These are phyloP conservation scores for Xestoiulus laeticollis DNA, from an alignment of 2,888 invertebrate genomes.

Conservation along the genomic window DNA sequence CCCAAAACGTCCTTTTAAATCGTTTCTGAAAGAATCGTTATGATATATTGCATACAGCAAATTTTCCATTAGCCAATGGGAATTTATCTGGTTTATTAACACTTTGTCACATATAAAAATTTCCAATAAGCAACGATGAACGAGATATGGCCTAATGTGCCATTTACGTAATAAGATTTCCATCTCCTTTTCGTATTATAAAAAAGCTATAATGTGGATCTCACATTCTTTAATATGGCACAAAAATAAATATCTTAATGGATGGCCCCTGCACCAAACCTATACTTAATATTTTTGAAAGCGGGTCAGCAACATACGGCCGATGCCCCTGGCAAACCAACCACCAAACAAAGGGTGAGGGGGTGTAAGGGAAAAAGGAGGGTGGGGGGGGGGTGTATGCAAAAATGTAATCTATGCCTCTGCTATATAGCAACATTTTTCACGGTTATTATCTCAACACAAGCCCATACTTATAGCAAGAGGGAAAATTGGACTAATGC, in stretches of 20 bases:
- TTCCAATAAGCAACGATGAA: neutral
- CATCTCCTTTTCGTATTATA: neutral
- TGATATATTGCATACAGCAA: too few species aligned
- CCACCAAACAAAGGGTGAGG: neutral
- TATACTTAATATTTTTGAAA: neutral
- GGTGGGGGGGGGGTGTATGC: too few species aligned
- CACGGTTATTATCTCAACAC: neutral
- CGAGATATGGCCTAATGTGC: too few species aligned
- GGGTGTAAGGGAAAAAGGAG: neutral
- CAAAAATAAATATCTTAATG: neutral
- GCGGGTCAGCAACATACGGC: neutral
- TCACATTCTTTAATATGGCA: too few species aligned
- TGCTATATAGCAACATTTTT: neutral
- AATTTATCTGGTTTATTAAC: too few species aligned
- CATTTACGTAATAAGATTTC: neutral
- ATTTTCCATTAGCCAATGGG: neutral
- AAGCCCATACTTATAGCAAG: neutral
- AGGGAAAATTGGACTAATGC: neutral
- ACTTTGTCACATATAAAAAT: too few species aligned
- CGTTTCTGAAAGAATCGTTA: too few species aligned
- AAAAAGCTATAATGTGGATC: neutral
- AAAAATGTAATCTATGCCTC: neutral
- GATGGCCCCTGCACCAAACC: neutral
- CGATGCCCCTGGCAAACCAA: neutral
- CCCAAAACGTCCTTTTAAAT: too few species aligned